Conservation (phyloP, 2,113 vertebrate genomes). For the Emydocephalus ijimae region DNA sequence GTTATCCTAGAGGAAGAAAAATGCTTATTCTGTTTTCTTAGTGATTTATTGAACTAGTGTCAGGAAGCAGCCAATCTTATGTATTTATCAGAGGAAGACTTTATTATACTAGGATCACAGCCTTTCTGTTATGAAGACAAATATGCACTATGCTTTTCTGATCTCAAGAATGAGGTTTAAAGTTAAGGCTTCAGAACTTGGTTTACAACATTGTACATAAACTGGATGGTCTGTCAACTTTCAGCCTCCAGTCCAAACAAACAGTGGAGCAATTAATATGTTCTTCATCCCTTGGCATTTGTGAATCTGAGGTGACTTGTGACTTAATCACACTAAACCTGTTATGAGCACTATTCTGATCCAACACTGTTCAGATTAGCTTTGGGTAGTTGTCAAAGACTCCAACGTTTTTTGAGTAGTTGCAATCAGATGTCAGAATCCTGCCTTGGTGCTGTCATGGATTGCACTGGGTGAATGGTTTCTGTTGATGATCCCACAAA, state of each 20-base stretch:
- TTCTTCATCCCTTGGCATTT: neutral
- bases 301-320: neutral
- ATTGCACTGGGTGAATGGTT: neutral
- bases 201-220: neutral
- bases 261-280: neutral
- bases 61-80: neutral
- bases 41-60: neutral
- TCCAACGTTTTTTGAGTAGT: neutral
- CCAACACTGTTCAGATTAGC: constrained; percentile 2
- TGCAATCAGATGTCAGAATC: neutral
- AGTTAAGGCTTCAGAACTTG: neutral
- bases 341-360: neutral
- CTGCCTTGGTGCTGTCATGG: neutral
- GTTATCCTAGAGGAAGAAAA: neutral
- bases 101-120: neutral
- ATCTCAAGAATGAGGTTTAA: neutral
- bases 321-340: neutral
- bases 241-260: neutral
- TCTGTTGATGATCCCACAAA: neutral
- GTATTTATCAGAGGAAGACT: neutral
- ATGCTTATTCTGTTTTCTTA: neutral
- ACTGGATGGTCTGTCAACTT: neutral
- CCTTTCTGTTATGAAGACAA: neutral
- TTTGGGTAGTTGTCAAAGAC: neutral
- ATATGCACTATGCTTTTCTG: neutral